These are phyloP conservation scores for Picathartes gymnocephalus DNA, from an alignment of 2,113 vertebrate genomes.

Conservation along the genomic window DNA sequence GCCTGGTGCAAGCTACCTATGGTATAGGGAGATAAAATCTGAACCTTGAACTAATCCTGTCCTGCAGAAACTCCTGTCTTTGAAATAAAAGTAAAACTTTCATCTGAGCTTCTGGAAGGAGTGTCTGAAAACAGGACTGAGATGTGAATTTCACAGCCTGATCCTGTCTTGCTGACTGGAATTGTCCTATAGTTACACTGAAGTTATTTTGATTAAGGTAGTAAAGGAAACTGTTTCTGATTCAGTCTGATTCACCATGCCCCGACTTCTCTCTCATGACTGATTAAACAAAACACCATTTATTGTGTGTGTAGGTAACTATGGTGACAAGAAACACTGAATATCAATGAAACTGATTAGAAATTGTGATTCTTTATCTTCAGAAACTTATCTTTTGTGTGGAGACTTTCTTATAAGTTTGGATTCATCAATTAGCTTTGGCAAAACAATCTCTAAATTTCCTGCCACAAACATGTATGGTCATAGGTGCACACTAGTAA, in stretches of 20 bases:
- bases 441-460: not conserved
- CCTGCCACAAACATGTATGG: not conserved
- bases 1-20: not conserved
- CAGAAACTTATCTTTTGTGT: not conserved
- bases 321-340: not conserved
- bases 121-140: not conserved
- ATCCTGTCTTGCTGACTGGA: not conserved
- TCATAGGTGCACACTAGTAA: not conserved
- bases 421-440: not conserved
- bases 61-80: not conserved
- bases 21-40: not conserved
- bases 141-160: not conserved
- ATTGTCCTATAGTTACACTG: constrained; percentile 9
- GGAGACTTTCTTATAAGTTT: not conserved
- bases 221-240: constrained; percentile 40
- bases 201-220: constrained; percentile 15
- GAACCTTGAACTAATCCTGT: not conserved
- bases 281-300: constrained; percentile 56
- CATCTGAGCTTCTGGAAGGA: not conserved
- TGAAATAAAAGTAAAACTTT: constrained; percentile 21
- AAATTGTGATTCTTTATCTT: constrained; percentile 19
- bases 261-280: constrained; percentile 39
- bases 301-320: constrained; percentile 15
- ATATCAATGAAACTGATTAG: constrained; percentile 54
- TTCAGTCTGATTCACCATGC: constrained; percentile 45